Evolutionary conservation across 2,113 vertebrate genomes (phyloP).

Genomic region (Rattus rattus): DNA sequence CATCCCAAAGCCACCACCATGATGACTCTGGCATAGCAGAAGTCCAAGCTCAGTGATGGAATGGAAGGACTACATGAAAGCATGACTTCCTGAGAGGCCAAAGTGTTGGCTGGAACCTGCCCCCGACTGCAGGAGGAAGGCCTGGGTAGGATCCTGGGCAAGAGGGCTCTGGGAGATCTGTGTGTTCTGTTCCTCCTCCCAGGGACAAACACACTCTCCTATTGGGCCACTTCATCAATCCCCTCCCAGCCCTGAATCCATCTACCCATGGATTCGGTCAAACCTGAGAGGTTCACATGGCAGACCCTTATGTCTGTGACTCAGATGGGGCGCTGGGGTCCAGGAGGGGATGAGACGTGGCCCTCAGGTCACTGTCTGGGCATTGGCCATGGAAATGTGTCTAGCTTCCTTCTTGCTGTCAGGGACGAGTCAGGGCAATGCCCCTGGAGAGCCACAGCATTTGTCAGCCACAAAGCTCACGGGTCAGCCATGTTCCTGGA

Average conservation of each 20-base stretch:
- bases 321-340: neutral
- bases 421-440: neutral
- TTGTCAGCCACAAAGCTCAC: neutral
- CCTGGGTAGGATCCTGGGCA: accelerated
- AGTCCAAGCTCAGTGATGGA: neutral
- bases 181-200: neutral
- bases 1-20: neutral
- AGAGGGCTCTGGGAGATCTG: neutral
- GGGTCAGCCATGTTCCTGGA: too few species aligned
- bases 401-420: neutral
- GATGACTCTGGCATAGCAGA: neutral
- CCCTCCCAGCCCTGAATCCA: neutral
- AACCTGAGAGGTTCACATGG: neutral
- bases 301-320: neutral
- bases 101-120: neutral
- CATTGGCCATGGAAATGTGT: neutral
- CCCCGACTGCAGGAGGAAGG: neutral
- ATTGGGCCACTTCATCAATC: neutral
- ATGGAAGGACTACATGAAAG: neutral
- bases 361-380: neutral
- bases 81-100: neutral
- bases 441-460: neutral
- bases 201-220: neutral
- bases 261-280: neutral
- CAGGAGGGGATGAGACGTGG: neutral